Conservation (phyloP, 2,113 vertebrate genomes). For the Oryzias woworae region DNA sequence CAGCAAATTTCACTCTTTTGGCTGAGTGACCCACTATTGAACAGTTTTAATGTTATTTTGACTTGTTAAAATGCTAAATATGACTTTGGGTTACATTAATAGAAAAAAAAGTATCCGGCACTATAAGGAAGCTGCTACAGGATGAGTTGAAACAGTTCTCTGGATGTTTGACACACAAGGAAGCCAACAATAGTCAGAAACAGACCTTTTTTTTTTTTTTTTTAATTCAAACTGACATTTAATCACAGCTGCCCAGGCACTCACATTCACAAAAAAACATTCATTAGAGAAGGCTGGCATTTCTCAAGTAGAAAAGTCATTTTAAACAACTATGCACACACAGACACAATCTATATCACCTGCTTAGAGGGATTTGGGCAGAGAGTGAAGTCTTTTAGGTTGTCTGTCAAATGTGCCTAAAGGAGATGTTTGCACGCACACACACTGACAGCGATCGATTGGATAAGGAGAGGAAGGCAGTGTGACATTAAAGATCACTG, state of each 20-base stretch:
- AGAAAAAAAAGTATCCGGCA: no score
- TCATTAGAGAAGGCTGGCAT: conserved; percentile 39
- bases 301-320: conserved; percentile 24
- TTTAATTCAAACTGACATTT: conserved; percentile 4
- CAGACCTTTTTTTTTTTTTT: no score
- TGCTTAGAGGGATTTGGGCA: conserved; percentile 17
- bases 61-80: no score
- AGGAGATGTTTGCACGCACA: conserved; percentile 20
- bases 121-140: no score
- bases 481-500: conserved; percentile 54
- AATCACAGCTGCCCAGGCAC: conserved; percentile 5
- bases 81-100: no score
- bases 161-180: conserved; percentile 11
- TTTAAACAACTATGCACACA: conserved; percentile 5
- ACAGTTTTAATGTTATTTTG: no score
- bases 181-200: conserved; percentile 2
- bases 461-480: conserved; percentile 37
- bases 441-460: conserved; percentile 46
- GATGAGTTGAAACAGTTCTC: no score
- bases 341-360: conserved; percentile 16
- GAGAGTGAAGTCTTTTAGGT: conserved; percentile 35
- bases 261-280: conserved; percentile 7
- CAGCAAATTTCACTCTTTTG: no score
- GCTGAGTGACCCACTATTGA: no score
- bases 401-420: conserved; percentile 37